Evolutionary conservation across 1,140 invertebrate species (phyloP), one percentile per base, ranked within the genome.

Genomic region (Drosophila nikananu): DNA sequence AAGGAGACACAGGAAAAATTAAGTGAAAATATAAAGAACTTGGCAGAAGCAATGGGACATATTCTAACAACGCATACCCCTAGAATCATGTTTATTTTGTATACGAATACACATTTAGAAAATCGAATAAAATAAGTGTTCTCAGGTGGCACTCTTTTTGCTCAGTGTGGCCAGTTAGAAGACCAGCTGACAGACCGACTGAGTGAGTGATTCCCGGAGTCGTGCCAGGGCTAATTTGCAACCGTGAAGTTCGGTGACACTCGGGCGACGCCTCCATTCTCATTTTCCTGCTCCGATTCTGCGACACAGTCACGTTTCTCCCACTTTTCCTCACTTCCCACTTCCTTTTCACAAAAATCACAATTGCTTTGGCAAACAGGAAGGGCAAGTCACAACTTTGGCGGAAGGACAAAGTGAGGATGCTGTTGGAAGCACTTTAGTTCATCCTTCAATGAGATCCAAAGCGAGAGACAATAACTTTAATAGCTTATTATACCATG

Each of bases 171-270:
- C 3, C 21, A 23, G 27, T 32, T 46, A 12, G 23, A 44, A 42
- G 58, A 59, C 37, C 64, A 12, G 13, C n/a, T 52, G 57, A 23
- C 46, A 61, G 54, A 72, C 70, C 41, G 37, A 42, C 54, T 58
- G 65, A 57, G 25, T 58, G 65, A 57, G 25, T 57, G 30, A 57
- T 51, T 72, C 35, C 19, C 41, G n/a, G 5, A 51, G 37, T 46
- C 7, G 19, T 70, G 37, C 21, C 35, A 37, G n/a, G 27, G 66
- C 77, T 83, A 80, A 83, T 83, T 75, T 83, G 62, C 77, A 83
- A 59, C 78, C 75, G 58, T 77, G 49, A 42, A 58, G 63, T 32
- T 37, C 51, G 46, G 59, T 60, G 71, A 57, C 48, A 62, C 57
- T 80, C 48, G 58, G 27, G n/a, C 25, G 32, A 8, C 27, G 8